Evolutionary conservation across 2,797 vertebrate genomes (phyloP), one percentile per base, ranked within the genome.

Genomic region (Taeniopygia guttata): DNA sequence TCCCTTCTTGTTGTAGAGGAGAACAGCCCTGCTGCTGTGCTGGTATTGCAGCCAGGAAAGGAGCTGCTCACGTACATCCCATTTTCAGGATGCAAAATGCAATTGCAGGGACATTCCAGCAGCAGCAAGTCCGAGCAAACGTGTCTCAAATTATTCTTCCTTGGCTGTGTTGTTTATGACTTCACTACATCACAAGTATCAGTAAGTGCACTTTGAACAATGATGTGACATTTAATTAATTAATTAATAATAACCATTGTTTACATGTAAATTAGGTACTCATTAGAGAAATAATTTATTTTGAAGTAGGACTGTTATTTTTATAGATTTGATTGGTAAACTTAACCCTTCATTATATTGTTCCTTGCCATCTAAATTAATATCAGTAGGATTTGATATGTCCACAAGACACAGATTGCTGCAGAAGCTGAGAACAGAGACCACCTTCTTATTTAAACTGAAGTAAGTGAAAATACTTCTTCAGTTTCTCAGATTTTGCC

Each of bases 221-320:
- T 52, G 38, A 77, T 12, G 32, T 62, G 78, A 40, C n/a, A 78
- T 86, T n/a, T n/a, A n/a, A n/a, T 95, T 89, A 88, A 88, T 87
- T 91, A 91, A 86, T 66, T 88, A 89, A 70, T 23, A 93, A 76
- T 52, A 84, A 69, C 51, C 9, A 63, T 20, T 68, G 17, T 72
- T 96, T 64, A 84, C 26, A 69, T 83, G 45, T 54, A 94, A 87
- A 96, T 96, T 89, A 92, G 81, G 60, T 74, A 93, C 19, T 87
- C 63, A 63, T n/a, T 38, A 19, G n/a, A 87, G 55, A 86, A 92
- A 51, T 48, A 1, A 59, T 55, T 77, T 66, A 56, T 84, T 91
- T 87, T 80, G 34, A 94, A 85, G 20, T 79, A 29, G 66, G 94
- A 82, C 38, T 32, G 30, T 36, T 83, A 55, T 45, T 78, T 85